These are phyloP conservation scores for Leptogaster cylindrica DNA, from an alignment of 2,888 invertebrate species.

Conservation along the genomic window DNA sequence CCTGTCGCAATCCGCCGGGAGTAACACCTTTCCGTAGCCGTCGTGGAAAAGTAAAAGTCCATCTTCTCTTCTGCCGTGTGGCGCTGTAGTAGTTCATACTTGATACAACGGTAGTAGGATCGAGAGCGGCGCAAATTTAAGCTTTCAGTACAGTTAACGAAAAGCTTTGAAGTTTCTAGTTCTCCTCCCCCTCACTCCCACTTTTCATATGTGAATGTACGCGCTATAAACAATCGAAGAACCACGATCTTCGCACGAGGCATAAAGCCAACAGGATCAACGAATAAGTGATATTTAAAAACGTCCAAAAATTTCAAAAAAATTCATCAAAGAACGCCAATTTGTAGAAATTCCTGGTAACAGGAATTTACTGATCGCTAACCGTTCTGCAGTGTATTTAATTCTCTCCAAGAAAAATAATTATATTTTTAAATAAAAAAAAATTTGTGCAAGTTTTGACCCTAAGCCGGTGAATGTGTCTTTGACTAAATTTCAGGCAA, in stretches of 20 bases:
- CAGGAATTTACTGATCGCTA: conserved; percentile 34
- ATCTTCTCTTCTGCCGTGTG: too few relatives aligned
- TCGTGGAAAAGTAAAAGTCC: too few relatives aligned
- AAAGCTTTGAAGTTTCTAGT: conserved; percentile 16
- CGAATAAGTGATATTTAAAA: background rate
- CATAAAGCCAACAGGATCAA: conserved; percentile 10
- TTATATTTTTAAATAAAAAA: background rate
- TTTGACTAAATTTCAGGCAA: background rate
- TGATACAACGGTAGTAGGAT: too few relatives aligned
- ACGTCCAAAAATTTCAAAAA: conserved; percentile 3
- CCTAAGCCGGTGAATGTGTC: background rate
- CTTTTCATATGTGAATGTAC: conserved; percentile 21
- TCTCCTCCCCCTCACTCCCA: conserved; percentile 36
- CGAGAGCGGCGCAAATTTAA: too few relatives aligned
- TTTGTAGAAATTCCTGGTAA: background rate
- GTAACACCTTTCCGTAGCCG: too few relatives aligned
- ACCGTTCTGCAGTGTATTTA: background rate
- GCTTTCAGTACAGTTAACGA: background rate
- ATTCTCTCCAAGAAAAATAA: too few relatives aligned
- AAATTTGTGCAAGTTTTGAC: background rate
- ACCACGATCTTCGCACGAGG: conserved; percentile 1
- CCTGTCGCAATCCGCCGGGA: too few relatives aligned
- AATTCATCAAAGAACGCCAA: background rate
- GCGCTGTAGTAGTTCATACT: too few relatives aligned
- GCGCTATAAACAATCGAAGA: conserved; percentile 20